A percentile compares a stretch with the other conserved stretches of the same genome.
Evolutionary conservation across 1,140 invertebrate genomes (phyloP).

Genomic region (Adelges cooleyi): DNA sequence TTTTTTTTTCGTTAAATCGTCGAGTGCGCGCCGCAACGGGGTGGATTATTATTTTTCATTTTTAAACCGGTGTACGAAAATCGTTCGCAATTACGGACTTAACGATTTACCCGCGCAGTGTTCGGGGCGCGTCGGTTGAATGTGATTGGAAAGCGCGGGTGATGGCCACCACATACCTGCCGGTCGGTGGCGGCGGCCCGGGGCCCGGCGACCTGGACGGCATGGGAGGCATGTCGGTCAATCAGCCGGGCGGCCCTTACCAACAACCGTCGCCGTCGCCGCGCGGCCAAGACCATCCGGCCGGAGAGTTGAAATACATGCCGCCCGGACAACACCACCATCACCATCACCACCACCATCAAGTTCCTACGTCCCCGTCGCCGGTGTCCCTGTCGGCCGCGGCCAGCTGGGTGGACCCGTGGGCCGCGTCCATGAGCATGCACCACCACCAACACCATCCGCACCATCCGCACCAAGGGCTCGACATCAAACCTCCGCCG

Average conservation of each 20-base stretch:
- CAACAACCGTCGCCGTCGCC: constrained; percentile 63
- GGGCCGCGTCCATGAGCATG: constrained; percentile 56
- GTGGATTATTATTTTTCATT: too few relatives aligned
- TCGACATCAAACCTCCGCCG: constrained; percentile 40
- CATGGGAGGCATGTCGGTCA: constrained; percentile 48
- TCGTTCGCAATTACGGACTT: constrained; percentile 27
- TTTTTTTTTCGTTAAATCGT: not conserved
- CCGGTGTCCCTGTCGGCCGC: constrained; percentile 46
- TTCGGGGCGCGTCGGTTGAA: constrained; percentile 28
- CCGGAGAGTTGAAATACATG: constrained; percentile 91
- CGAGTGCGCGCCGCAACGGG: too few relatives aligned
- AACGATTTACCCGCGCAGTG: constrained; percentile 28
- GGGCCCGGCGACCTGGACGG: constrained; percentile 59
- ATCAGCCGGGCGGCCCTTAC: constrained; percentile 59
- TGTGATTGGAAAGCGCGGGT: constrained; percentile 46
- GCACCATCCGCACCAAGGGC: constrained; percentile 45
- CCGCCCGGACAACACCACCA: constrained; percentile 66
- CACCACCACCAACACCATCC: constrained; percentile 56
- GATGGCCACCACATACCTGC: constrained; percentile 71
- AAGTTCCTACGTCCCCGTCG: constrained; percentile 47
- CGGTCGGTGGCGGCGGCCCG: constrained; percentile 48
- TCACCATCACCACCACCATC: constrained; percentile 56
- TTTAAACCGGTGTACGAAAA: constrained; percentile 18
- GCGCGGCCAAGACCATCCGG: constrained; percentile 41
- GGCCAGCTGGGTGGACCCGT: constrained; percentile 58